Base-by-base conservation (phyloP, 1,140 invertebrate species). In the Drosophila ercepeae region DNA sequence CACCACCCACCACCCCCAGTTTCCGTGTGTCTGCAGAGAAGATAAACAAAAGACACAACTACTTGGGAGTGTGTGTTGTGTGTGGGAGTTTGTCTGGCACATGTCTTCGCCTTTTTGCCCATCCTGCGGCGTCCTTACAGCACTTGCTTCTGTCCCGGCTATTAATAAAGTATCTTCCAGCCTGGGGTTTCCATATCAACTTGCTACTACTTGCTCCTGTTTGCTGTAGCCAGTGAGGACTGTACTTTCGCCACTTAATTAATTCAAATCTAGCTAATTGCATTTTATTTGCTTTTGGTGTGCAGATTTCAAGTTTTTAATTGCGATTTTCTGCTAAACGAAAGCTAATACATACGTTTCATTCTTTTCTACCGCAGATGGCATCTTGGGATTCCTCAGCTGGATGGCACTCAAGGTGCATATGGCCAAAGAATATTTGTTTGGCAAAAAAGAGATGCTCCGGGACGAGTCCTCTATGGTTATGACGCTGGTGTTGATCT, bases 211-310 rank as follows among this genome's bases (percentile, higher is more conserved):
- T n/a, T n/a, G n/a, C n/a, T n/a, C 36, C 36, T 51, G 41, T 71
- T 27, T 16, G n/a, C 32, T 9, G 23, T 42, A 42, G 41, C 45
- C 41, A 13, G 50, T 39, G 34, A 39, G 45, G 23, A 79, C 79
- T 84, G 79, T 84, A 60, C 45, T 41, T 32, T 46, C 58, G 57
- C 58, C 64, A 77, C 82, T 88, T 88, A 86, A 75, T 79, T 78
- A 82, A 86, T 86, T 86, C 77, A 88, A 86, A 86, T 86, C 77
- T 70, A 75, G 82, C 82, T 86, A 86, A 86, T 86, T 86, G 82
- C 82, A 88, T 86, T 86, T 86, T 88, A 86, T 88, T 86, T 86
- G 74, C 68, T 58, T 78, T 86, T 64, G 63, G 36, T 27, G 61
- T 51, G 41, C 50, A 68, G 75, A 84, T 84, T 73, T 84, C 75